phyloP scores from a whole-genome alignment of 2,797 vertebrate genomes.

The Sylvilagus floridanus region DNA sequence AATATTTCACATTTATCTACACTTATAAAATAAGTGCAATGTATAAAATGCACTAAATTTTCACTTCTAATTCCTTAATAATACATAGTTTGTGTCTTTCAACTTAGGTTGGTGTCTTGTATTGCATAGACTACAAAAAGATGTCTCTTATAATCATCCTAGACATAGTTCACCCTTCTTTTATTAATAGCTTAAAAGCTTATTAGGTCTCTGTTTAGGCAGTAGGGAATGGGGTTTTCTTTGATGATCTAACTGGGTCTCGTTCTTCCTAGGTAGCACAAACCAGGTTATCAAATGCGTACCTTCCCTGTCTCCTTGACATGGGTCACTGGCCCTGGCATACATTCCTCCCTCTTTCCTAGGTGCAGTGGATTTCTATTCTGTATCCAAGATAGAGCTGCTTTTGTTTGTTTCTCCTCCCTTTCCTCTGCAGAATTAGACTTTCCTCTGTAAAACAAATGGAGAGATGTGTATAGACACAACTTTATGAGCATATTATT shows the following conservation, averaged over 20 bases:
- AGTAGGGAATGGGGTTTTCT: neutral
- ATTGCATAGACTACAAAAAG: neutral
- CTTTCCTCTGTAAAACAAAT: neutral
- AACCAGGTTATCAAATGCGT: accelerated
- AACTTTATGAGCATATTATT: constrained; percentile 18
- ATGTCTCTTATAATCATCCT: neutral
- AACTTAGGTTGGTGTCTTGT: neutral
- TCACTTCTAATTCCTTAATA: neutral
- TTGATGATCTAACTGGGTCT: neutral
- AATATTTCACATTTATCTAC: neutral
- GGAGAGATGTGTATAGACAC: neutral
- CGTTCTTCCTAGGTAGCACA: neutral
- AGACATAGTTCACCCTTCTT: neutral
- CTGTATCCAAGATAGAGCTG: accelerated
- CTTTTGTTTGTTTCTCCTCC: neutral
- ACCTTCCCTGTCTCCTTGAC: neutral
- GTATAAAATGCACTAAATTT: too few relatives aligned
- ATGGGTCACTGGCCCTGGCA: neutral
- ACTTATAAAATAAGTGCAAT: neutral
- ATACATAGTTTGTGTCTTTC: neutral
- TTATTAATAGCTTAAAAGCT: neutral
- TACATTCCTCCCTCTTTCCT: neutral
- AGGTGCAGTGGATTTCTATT: neutral
- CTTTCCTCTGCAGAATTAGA: neutral
- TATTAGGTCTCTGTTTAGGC: neutral